Evolutionary conservation across 2,888 invertebrate species (phyloP).

Genomic region (Leptinotarsa rubiginosa): DNA sequence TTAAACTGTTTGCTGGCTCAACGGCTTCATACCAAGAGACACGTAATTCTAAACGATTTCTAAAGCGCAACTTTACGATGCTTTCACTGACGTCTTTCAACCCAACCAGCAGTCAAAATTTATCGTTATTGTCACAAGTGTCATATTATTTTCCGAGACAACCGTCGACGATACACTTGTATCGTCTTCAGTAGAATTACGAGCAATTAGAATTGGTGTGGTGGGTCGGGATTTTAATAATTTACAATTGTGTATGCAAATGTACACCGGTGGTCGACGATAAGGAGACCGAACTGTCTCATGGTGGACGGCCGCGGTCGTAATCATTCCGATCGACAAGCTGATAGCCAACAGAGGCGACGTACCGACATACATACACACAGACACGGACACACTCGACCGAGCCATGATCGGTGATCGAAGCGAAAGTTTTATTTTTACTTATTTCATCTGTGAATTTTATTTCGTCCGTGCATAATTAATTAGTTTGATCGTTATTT

Average conservation of each 20-base stretch:
- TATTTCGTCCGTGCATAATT: background rate
- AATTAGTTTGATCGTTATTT: background rate
- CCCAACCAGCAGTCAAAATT: too few species aligned
- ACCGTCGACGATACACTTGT: too few species aligned
- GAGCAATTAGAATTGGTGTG: conserved; percentile 33
- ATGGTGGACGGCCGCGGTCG: conserved; percentile 52
- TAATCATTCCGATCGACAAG: conserved; percentile 63
- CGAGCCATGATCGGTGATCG: conserved; percentile 6
- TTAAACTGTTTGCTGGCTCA: too few species aligned
- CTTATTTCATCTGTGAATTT: background rate
- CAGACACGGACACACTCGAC: conserved; percentile 25
- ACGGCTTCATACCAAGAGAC: too few species aligned
- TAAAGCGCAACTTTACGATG: too few species aligned
- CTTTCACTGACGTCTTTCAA: too few species aligned
- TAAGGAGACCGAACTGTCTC: conserved; percentile 37
- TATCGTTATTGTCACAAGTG: too few species aligned
- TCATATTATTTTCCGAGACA: too few species aligned
- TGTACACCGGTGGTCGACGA: conserved; percentile 49
- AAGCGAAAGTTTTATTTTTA: background rate
- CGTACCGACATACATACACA: conserved; percentile 32
- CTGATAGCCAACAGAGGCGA: conserved; percentile 60
- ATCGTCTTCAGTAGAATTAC: background rate
- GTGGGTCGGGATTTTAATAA: conserved; percentile 58
- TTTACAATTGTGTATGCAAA: conserved; percentile 65
- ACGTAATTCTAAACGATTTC: too few species aligned